Base-by-base conservation (phyloP, 2,888 invertebrate species). In the Zygaena filipendulae region DNA sequence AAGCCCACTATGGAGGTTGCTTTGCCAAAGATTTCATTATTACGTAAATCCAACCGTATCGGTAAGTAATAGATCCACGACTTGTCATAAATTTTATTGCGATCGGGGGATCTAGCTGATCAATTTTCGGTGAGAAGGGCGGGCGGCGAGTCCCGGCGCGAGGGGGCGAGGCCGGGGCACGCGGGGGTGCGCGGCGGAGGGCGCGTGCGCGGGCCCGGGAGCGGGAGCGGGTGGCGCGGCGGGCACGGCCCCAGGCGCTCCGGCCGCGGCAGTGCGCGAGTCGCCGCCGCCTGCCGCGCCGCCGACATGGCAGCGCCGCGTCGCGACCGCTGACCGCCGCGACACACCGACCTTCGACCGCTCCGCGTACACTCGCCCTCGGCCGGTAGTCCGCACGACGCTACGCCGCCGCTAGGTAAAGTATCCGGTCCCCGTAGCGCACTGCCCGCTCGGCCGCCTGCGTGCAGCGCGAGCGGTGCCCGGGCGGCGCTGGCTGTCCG, bases 61-160 rank as follows among this genome's bases (percentile, higher is more conserved):
- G n/a, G n/a, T n/a, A n/a, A n/a, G n/a, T n/a, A n/a, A n/a, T n/a
- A n/a, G n/a, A 16, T 72, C 70, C 63, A 62, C 68, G 67, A 64
- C 52, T 62, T 67, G 66, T 72, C 70, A 71, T 75, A 74, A 72
- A 74, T 74, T 74, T 71, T 59, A 69, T 70, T 67, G 69, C 69
- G 68, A 69, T 70, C 67, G 64, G 52, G n/a, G 69, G 66, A 67
- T 68, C 66, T 59, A 63, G 63, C 66, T 72, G 75, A 74, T 74
- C 74, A 74, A 74, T 74, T 61, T 49, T 16, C 16, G 4, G 59
- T 40, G 49, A 36, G 43, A 30, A 40, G 47, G 33, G 47, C 33
- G 41, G 40, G 36, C 22, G 30, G 30, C 27, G 24, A 26, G 21
- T 23, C 10, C 16, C 21, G 21, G 28, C 28, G 39, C 33, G 42